Base-by-base conservation (phyloP, 2,888 invertebrate genomes). In the Agriopis aurantiaria region DNA sequence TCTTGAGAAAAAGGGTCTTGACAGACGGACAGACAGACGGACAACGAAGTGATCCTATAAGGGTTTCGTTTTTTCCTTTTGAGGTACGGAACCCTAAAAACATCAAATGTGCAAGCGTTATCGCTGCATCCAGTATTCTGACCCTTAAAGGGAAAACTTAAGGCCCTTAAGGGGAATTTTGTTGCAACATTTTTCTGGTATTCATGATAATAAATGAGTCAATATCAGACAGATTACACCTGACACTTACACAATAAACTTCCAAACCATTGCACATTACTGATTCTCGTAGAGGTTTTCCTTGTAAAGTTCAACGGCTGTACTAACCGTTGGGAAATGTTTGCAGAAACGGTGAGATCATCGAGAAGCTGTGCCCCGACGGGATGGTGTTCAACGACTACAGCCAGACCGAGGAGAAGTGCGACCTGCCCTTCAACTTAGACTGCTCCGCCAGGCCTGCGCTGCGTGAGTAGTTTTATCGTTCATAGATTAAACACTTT, bases 361-460 rank as follows among this genome's bases (percentile, higher is more conserved):
- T 96, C 1, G 97, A 97, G 83, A 97, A 97, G 85, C 94, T 98
- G 4, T 98, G 98, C 77, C 97, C 97, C 0, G 98, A 98, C 85
- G 98, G 98, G 33, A 96, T 98, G 95, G 98, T 98, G 62, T 98
- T 98, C 94, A 98, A 98, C 80, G 98, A 98, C 90, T 98, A 96
- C 90, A 97, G 96, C 78, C 95, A 96, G 2, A 96, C 96, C 69
- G 96, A 97, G 68, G 98, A 98, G 88, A 98, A 98, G 85, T 98
- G 98, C 81, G 98, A 98, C 88, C 91, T 98, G 75, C 98, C 98
- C 0, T 97, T 97, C 89, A 97, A 97, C 82, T 96, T 98, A 71
- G 98, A 98, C 88, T 98, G 98, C 90, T 95, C 95, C 0, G 96
- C 96, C 75, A 95, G 98, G 71, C 95, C 97, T 9, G 96, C 97